These are phyloP conservation scores for Mimachlamys varia DNA, from an alignment of 2,888 invertebrate species.

Conservation along the genomic window DNA sequence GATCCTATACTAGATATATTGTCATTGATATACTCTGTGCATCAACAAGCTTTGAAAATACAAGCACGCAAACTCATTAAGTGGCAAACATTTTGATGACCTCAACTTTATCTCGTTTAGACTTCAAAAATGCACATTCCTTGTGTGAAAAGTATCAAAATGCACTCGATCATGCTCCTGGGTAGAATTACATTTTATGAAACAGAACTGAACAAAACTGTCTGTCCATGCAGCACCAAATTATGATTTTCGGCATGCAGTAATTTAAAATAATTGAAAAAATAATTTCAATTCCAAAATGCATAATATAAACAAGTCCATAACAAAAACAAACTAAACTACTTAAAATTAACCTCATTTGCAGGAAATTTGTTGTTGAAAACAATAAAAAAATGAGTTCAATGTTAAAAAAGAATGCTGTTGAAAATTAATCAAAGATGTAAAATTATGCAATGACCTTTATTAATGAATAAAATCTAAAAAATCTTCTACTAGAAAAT, in stretches of 20 bases:
- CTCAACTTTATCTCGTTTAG: background rate
- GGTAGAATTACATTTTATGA: background rate
- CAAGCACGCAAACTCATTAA: background rate
- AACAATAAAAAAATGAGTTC: background rate
- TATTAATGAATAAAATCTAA: background rate
- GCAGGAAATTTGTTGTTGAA: no score
- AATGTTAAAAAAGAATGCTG: background rate
- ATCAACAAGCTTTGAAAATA: slow-evolving; percentile 3
- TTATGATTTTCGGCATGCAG: background rate
- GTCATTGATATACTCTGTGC: background rate
- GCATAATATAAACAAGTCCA: no score
- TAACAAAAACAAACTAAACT: no score
- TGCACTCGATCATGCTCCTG: slow-evolving; percentile 11
- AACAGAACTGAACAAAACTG: slow-evolving; percentile 1
- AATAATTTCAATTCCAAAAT: background rate
- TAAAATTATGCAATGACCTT: background rate
- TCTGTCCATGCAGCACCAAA: slow-evolving; percentile 4
- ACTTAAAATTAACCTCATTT: no score
- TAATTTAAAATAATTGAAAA: background rate
- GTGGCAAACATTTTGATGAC: background rate
- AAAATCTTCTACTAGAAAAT: background rate
- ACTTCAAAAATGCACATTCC: slow-evolving; percentile 17
- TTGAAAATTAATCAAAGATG: background rate
- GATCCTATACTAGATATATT: background rate
- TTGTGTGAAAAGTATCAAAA: slow-evolving; percentile 25